phyloP scores from a whole-genome alignment of 92 coral and sea anemone genomes.

The Paragorgia papillata region DNA sequence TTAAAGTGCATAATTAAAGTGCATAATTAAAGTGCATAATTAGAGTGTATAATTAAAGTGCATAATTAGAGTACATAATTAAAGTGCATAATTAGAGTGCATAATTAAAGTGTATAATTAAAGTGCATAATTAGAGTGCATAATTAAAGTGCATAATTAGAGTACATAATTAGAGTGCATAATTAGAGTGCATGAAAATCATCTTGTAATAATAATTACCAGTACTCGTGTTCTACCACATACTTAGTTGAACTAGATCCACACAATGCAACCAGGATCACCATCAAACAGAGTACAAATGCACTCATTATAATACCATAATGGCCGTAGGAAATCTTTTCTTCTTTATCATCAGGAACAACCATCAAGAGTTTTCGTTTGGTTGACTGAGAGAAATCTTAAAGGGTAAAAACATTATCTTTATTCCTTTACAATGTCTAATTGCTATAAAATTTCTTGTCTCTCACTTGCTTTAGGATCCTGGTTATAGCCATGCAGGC shows the following conservation, averaged over 20 bases:
- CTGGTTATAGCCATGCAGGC: too few relatives aligned
- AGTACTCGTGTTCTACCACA: not conserved
- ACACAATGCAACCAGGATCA: constrained; percentile 19
- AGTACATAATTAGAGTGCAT: not conserved
- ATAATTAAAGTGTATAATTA: too few relatives aligned
- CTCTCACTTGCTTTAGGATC: not conserved
- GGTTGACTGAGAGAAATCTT: constrained; percentile 9
- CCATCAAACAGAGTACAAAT: constrained; percentile 1
- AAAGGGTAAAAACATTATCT: not conserved
- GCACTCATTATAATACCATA: not conserved
- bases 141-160: not conserved
- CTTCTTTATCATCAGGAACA: not conserved
- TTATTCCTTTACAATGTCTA: not conserved
- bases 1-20: too few relatives aligned
- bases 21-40: too few relatives aligned
- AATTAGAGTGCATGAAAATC: not conserved
- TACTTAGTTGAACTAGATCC: constrained; percentile 18
- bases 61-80: too few relatives aligned
- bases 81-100: too few relatives aligned
- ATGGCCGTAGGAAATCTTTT: not conserved
- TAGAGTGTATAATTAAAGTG: too few relatives aligned
- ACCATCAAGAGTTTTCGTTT: constrained; percentile 24
- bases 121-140: too few relatives aligned
- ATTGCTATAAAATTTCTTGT: not conserved
- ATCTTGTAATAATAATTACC: not conserved